Percentiles rank a stretch among this genome's conserved stretches.
Conservation (phyloP, 92 coral and sea anemone species). For the Epizoanthus ramosus region DNA sequence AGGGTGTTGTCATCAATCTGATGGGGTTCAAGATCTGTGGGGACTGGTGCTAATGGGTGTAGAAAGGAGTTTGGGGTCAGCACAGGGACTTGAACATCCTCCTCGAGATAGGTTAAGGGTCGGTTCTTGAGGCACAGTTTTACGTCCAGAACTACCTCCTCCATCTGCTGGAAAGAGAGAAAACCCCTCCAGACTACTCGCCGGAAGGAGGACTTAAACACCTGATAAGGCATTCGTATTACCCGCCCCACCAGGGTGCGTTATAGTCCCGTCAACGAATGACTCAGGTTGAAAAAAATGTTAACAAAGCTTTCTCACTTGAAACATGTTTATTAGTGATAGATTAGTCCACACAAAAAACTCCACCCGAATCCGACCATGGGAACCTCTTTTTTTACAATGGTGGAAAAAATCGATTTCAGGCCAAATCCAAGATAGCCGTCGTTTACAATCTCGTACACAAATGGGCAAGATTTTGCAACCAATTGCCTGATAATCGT, state of each 20-base stretch:
- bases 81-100: conserved; percentile 16
- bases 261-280: conserved; percentile 4
- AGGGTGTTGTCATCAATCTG: too few relatives aligned
- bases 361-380: conserved; percentile 53
- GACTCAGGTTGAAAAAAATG: conserved; percentile 23
- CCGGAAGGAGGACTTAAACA: conserved; percentile 35
- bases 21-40: conserved; percentile 1
- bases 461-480: not conserved
- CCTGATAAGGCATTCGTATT: conserved; percentile 20
- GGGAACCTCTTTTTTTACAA: too few relatives aligned
- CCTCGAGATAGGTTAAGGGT: conserved; percentile 15
- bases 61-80: conserved; percentile 14
- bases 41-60: not conserved
- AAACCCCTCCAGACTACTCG: conserved; percentile 27
- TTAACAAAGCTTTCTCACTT: conserved; percentile 38
- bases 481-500: not conserved
- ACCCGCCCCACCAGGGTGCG: conserved; percentile 26
- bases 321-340: conserved; percentile 31
- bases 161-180: conserved; percentile 24
- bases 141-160: conserved; percentile 12
- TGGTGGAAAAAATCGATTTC: conserved; percentile 35
- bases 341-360: conserved; percentile 43
- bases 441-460: not conserved
- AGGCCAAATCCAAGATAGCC: conserved; percentile 51
- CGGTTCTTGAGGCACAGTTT: conserved; percentile 11